These are phyloP conservation scores for Acanthosepion lycidas DNA, from an alignment of 2,888 invertebrate species.

Conservation along the genomic window DNA sequence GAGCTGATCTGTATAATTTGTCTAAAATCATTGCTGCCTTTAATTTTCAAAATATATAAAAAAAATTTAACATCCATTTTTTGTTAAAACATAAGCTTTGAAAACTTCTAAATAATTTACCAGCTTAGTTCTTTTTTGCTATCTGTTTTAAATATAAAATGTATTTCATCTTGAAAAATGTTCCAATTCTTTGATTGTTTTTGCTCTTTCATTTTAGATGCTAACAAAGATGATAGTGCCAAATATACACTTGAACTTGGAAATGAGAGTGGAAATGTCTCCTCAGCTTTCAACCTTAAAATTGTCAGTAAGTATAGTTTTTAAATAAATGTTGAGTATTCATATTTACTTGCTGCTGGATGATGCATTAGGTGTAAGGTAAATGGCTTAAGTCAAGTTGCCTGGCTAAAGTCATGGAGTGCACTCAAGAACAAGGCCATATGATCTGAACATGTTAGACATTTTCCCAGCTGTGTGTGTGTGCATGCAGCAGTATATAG, in stretches of 20 bases:
- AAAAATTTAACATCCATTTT: too few species aligned
- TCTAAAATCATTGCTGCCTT: too few species aligned
- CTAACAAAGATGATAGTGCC: constrained; percentile 91
- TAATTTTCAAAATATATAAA: too few species aligned
- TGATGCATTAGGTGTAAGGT: neutral
- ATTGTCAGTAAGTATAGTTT: constrained; percentile 82
- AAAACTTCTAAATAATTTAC: neutral
- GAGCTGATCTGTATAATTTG: too few species aligned
- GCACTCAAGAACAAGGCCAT: too few species aligned
- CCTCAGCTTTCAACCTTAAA: constrained; percentile 87
- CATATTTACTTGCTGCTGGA: neutral
- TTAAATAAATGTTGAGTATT: neutral
- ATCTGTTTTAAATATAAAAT: neutral
- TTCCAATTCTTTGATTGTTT: neutral
- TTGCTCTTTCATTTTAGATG: constrained; percentile 76
- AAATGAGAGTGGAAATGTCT: constrained; percentile 92
- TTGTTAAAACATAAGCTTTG: too few species aligned
- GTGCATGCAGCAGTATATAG: too few species aligned
- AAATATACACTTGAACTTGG: constrained; percentile 88
- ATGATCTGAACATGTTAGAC: too few species aligned
- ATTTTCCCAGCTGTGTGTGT: too few species aligned
- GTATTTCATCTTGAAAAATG: neutral
- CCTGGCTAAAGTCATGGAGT: too few species aligned
- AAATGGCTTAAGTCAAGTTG: too few species aligned
- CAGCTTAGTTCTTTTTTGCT: neutral